Evolutionary conservation across 2,113 vertebrate genomes (phyloP).

Genomic region (Bambusicola thoracicus): DNA sequence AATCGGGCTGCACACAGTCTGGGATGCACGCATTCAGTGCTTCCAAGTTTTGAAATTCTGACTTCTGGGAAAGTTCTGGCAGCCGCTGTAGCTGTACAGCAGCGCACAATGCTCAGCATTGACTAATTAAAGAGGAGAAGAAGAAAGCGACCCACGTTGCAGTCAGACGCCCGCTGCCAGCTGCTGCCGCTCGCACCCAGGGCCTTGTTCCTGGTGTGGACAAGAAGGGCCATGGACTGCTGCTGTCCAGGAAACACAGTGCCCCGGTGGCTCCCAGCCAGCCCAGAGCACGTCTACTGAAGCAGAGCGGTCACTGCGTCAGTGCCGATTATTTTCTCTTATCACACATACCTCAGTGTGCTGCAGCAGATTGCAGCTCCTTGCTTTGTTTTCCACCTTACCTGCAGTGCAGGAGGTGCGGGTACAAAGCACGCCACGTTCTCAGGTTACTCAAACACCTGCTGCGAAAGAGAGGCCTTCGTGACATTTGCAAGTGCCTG

Average conservation of each 20-base stretch:
- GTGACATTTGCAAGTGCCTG: background rate
- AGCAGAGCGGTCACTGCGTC: background rate
- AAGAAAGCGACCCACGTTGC: background rate
- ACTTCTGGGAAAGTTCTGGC: background rate
- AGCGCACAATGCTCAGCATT: background rate
- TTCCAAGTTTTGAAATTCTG: background rate
- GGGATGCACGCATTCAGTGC: background rate
- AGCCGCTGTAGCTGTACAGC: background rate
- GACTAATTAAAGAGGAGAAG: background rate
- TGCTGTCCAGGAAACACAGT: background rate
- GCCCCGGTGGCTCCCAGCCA: background rate
- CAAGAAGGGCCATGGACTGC: background rate
- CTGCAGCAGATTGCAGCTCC: background rate
- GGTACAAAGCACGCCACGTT: background rate
- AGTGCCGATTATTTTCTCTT: background rate
- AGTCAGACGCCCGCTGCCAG: background rate
- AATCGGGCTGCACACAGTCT: background rate
- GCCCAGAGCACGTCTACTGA: background rate
- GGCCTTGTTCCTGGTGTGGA: background rate
- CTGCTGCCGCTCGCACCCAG: accelerated
- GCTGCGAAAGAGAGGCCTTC: background rate
- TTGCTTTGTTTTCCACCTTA: background rate
- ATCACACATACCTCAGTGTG: background rate
- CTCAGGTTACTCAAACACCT: background rate
- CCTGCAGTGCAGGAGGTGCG: background rate